Evolutionary conservation across 2,113 vertebrate genomes (phyloP).

Genomic region (Chloebia gouldiae): DNA sequence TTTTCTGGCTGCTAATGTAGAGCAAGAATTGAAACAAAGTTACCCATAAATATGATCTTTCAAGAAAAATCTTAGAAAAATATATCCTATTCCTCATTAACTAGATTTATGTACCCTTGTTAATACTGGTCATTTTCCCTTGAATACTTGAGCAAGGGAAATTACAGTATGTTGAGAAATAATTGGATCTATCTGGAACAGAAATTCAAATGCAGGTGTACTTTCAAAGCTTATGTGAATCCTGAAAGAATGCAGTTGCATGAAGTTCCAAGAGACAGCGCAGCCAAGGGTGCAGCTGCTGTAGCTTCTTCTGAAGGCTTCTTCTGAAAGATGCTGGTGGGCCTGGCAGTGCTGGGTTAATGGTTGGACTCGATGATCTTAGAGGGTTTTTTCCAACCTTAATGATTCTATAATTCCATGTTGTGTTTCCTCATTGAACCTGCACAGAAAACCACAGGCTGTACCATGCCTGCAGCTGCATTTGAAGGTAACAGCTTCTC

Average conservation of each 20-base stretch:
- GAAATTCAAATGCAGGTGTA: background rate
- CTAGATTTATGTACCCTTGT: background rate
- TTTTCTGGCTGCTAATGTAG: background rate
- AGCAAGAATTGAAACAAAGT: background rate
- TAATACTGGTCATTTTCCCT: background rate
- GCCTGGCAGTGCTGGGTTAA: background rate
- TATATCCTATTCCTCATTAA: slow-evolving; percentile 11
- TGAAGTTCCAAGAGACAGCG: background rate
- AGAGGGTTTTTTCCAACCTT: background rate
- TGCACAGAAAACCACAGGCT: background rate
- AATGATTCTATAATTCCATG: background rate
- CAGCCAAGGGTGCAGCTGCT: background rate
- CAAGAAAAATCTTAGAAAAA: background rate
- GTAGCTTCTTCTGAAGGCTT: background rate
- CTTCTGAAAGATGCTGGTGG: background rate
- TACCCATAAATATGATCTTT: background rate
- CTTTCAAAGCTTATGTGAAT: background rate
- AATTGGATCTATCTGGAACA: background rate
- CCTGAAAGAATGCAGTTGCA: background rate
- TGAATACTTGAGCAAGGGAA: slow-evolving; percentile 6
- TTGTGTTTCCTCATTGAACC: background rate
- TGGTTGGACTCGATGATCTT: background rate
- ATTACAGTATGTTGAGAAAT: background rate
- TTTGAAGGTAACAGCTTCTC: background rate
- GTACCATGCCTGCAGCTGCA: background rate